These are phyloP conservation scores for Bombus waltoni DNA, from an alignment of 1,140 invertebrate genomes.

Conservation along the genomic window DNA sequence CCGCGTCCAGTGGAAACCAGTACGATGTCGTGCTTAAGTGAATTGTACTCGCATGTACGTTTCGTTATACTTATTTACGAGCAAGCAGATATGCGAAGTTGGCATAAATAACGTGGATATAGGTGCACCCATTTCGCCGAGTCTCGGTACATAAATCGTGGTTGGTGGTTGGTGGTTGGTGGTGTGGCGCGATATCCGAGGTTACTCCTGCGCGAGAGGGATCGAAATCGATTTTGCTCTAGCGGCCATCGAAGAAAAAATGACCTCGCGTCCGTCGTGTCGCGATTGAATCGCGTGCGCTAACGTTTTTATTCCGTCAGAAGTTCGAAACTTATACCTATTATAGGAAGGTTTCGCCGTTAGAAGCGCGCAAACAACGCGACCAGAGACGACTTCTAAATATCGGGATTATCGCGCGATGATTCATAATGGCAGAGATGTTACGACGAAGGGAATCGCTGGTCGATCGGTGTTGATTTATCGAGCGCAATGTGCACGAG, in stretches of 20 bases:
- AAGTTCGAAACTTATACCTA: too few relatives aligned
- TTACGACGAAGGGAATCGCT: not conserved
- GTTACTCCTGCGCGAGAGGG: too few relatives aligned
- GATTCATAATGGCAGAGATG: not conserved
- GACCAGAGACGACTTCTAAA: not conserved
- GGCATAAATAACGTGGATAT: slow-evolving; percentile 60
- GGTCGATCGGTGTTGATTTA: slow-evolving; percentile 26
- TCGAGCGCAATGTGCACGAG: not conserved
- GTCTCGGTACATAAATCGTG: slow-evolving; percentile 50
- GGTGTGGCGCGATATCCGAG: slow-evolving; percentile 8
- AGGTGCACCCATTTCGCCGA: slow-evolving; percentile 22
- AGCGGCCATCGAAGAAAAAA: not conserved
- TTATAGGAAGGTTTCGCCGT: not conserved
- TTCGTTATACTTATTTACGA: slow-evolving; percentile 65
- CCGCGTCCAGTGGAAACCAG: slow-evolving; percentile 44
- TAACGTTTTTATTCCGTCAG: too few relatives aligned
- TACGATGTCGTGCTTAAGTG: slow-evolving; percentile 44
- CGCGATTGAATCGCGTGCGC: too few relatives aligned
- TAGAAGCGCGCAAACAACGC: not conserved
- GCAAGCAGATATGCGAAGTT: not conserved
- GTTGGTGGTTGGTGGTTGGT: not conserved
- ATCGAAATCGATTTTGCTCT: slow-evolving; percentile 29
- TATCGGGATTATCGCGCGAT: not conserved
- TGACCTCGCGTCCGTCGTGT: not conserved
- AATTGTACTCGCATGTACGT: slow-evolving; percentile 47